Base-by-base conservation (phyloP, 2,888 invertebrate genomes). In the Cloeon dipterum region DNA sequence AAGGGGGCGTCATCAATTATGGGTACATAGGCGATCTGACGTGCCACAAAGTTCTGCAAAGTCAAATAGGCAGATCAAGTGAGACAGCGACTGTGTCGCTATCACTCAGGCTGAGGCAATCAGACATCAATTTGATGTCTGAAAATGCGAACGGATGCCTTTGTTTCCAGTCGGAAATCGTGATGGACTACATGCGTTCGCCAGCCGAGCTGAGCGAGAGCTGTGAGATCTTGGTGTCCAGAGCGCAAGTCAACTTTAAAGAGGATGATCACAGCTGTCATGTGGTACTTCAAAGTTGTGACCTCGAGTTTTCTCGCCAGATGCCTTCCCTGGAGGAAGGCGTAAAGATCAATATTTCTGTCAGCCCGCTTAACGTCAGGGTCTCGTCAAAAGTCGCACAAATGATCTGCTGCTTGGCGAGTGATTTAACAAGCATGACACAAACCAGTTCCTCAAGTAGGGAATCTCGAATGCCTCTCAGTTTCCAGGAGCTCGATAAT, bases 301-400 rank as follows among this genome's bases (percentile, higher is more conserved):
- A 76, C 47, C 54, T 75, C 10, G 76, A 77, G 50, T 65, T 74
- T 45, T 68, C 69, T 1, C 67, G 65, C 47, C 62, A 61, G 19
- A 63, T 71, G 46, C 69, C 66, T 46, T 60, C 65, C 32, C 54
- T 65, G 1, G 74, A 75, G 40, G 73, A 73, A 43, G 74, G 73
- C 1, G 60, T 73, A 3, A 68, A 68, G 48, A 67, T 76, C 14
- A 63, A 62, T n/a, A 55, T 70, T 18, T 64, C 65, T 2, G 60
- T 79, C 5, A 74, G 75, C 2, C 66, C 72, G 14, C 58, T 83
- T 13, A 70, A 76, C 48, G 49, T 82, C 11, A 74, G 75, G 46
- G 53, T 83, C 7, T 75, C 77, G 34, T 69, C 75, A 4, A 69
- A 73, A 36, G 73, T 75, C 1, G 65, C 82, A 1, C 74, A 75